A percentile compares a stretch with the other conserved stretches of the same genome.
Evolutionary conservation across 2,113 vertebrate genomes (phyloP).

Genomic region (Pituophis catenifer): DNA sequence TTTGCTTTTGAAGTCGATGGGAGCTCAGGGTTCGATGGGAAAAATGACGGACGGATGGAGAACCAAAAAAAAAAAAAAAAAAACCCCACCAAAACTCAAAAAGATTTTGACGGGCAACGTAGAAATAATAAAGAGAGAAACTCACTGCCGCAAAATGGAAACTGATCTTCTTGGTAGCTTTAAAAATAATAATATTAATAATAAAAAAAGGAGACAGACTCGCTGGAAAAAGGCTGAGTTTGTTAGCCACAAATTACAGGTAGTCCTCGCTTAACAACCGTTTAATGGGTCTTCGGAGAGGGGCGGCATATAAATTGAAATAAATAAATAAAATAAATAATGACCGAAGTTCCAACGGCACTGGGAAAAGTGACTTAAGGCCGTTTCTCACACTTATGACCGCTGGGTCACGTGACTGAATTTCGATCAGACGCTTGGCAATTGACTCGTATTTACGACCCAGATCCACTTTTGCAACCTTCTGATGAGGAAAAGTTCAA

Average conservation of each 20-base stretch:
- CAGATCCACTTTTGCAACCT: neutral
- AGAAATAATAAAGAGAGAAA: neutral
- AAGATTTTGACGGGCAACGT: neutral
- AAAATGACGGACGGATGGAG: neutral
- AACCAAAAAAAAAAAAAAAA: accelerated
- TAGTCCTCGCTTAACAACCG: too few relatives aligned
- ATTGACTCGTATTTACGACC: too few relatives aligned
- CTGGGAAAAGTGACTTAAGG: too few relatives aligned
- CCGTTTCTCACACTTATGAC: too few relatives aligned
- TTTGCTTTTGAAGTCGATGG: neutral
- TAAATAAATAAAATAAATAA: too few relatives aligned
- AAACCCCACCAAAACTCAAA: too few relatives aligned
- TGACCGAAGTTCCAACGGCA: too few relatives aligned
- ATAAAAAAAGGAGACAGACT: neutral
- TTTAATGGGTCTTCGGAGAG: too few relatives aligned
- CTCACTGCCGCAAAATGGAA: neutral
- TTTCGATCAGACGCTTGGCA: too few relatives aligned
- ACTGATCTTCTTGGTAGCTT: neutral
- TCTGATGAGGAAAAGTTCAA: neutral
- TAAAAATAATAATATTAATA: neutral
- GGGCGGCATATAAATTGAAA: too few relatives aligned
- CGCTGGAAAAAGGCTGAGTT: neutral
- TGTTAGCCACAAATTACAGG: neutral
- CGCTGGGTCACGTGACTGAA: too few relatives aligned
- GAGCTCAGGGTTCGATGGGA: neutral